Evolutionary conservation across 1,140 invertebrate species (phyloP), one percentile per base, ranked within the genome.

Genomic region (Radopholus similis): DNA sequence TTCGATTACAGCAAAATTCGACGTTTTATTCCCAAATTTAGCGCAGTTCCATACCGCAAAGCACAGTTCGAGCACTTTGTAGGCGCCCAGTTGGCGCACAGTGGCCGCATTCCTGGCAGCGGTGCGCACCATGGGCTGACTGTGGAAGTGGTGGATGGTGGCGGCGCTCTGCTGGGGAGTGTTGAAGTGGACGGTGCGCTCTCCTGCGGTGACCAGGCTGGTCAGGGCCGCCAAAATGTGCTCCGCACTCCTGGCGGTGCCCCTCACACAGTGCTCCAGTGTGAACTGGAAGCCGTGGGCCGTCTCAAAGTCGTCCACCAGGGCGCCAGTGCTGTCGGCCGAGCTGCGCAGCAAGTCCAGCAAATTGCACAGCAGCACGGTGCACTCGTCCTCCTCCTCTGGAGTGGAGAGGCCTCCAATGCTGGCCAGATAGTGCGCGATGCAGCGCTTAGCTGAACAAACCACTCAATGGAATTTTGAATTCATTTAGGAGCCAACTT

Each of bases 261-360:
- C 5, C 74, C 68, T 47, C 21, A 11, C 26, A 34, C 73, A 77
- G 62, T 76, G 69, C 37, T 68, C 54, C 8, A 74, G 44, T 57
- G 97, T 86, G 83, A 95, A 95, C 53, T 89, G 86, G 85, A 97
- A 98, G 71, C 95, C 95, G 82, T 96, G 91, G 78, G 90, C 91
- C 64, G 90, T 88, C 68, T 90, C 88, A 85, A 98, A 97, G 84
- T 97, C 95, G 83, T 97, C 95, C 70, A 97, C 83, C 68, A 98
- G 86, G 72, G 89, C 88, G 84, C 94, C 91, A 66, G 93, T 94
- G 58, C 95, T 90, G 83, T 95, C 92, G 84, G 93, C 93, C n/a
- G 93, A 97, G 83, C 97, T 93, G 86, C 96, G 96, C 55, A 97
- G 86, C 83, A 97, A 95, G 86, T 93, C 96, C 85, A 97, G 95